Conservation (phyloP, 2,888 invertebrate species). For the Phyto melanocephala region DNA sequence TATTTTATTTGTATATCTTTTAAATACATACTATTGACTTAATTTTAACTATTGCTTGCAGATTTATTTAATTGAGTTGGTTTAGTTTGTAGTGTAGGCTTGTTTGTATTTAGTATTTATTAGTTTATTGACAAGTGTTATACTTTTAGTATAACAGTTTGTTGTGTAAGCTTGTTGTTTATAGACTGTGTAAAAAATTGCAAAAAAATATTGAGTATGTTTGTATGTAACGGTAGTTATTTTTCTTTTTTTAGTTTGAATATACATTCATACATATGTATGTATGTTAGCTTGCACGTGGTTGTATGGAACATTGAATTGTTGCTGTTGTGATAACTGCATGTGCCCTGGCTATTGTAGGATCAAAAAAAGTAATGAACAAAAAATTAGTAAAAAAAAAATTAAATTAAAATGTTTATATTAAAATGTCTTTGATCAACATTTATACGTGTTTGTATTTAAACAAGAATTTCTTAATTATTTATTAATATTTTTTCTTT, state of each 20-base stretch:
- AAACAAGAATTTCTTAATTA: constrained; percentile 1
- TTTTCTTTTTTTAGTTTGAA: constrained; percentile 12
- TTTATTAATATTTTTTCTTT: no score
- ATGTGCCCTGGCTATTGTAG: constrained; percentile 37
- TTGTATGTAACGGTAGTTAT: constrained; percentile 30
- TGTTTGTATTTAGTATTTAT: constrained; percentile 4
- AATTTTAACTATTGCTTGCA: constrained; percentile 50
- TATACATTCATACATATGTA: no score
- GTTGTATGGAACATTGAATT: constrained; percentile 61
- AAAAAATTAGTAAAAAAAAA: constrained; percentile 4
- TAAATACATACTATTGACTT: not conserved
- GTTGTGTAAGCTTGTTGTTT: constrained; percentile 8
- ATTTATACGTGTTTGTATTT: not conserved
- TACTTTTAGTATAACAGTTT: constrained; percentile 53
- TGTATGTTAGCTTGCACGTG: constrained; percentile 36
- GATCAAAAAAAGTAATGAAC: not conserved
- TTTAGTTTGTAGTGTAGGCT: not conserved
- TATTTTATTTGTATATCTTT: not conserved
- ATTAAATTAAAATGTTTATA: not conserved
- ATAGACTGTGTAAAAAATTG: constrained; percentile 30
- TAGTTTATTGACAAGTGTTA: constrained; percentile 40
- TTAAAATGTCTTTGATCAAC: not conserved
- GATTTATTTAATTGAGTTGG: constrained; percentile 12
- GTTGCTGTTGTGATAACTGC: constrained; percentile 34
- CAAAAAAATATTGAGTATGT: constrained; percentile 43